Base-by-base conservation (phyloP, 2,888 invertebrate genomes). In the Erebia palarica region DNA sequence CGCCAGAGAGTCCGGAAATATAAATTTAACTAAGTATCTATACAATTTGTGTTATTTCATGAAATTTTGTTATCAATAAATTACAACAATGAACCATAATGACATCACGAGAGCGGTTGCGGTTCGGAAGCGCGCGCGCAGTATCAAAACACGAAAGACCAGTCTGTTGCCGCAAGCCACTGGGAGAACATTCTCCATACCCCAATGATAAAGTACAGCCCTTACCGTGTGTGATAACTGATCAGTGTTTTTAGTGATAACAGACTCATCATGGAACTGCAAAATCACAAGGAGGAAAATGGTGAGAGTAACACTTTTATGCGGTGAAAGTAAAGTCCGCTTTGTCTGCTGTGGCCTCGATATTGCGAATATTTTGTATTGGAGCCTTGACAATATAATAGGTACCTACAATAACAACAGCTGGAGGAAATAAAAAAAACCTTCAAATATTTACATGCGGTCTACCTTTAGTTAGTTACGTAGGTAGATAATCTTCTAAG, bases 191-290 rank as follows among this genome's bases (percentile, higher is more conserved):
- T 70, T 76, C 71, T 75, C 51, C 60, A 70, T 68, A 68, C 58
- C 51, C 60, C 27, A 47, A 75, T 76, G 76, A 71, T 36, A 44
- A 66, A 68, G 61, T 69, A 72, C 36, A 70, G 44, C 66, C 44
- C 71, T 64, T 63, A 49, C 3, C 70, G 75, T 72, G 71, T 68
- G 78, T 78, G 77, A 71, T 73, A 71, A 60, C 70, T 64, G 14
- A 59, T 49, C 70, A 76, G 77, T 76, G 77, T 65, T 72, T 70
- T 66, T 72, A 66, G 72, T 68, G 64, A 76, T 67, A 76, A 69
- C 65, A 72, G 60, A 75, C 67, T 72, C 69, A 68, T 67, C 64
- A 88, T 87, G 87, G 87, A 88, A 77, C 77, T 86, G 81, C 82
- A 84, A 75, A 79, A 82, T 63, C 77, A 79, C 64, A 79, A 77